Evolutionary conservation across 2,797 vertebrate species (phyloP).

Genomic region (Diceros bicornis): DNA sequence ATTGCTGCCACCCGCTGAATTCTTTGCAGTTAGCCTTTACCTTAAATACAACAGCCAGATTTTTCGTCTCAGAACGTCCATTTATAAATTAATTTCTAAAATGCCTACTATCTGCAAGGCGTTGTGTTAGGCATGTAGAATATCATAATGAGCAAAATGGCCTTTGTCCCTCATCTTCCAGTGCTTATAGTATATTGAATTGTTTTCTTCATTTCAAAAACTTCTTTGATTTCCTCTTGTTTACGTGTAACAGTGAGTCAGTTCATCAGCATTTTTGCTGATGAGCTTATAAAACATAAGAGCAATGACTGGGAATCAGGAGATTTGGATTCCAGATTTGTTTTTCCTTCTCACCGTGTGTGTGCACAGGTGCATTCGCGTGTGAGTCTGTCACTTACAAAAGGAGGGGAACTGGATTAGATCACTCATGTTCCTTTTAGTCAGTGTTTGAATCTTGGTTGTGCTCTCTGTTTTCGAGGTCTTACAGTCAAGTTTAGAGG

Average conservation of each 20-base stretch:
- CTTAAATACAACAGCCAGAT: background rate
- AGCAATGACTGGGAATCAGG: background rate
- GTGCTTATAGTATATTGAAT: background rate
- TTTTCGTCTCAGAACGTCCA: background rate
- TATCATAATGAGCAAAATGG: background rate
- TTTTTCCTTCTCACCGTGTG: background rate
- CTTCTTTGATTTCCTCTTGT: background rate
- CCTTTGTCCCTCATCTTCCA: background rate
- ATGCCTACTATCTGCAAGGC: background rate
- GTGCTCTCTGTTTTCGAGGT: background rate
- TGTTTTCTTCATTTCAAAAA: conserved; percentile 30
- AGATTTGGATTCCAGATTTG: background rate
- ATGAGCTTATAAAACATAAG: background rate
- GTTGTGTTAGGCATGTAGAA: background rate
- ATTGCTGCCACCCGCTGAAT: rapidly evolving
- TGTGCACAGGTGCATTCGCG: background rate
- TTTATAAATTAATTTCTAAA: background rate
- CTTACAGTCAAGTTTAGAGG: background rate
- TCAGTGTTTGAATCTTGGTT: background rate
- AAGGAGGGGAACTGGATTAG: background rate
- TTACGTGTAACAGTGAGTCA: background rate
- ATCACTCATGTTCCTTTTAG: background rate
- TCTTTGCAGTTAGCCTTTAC: background rate
- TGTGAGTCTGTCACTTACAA: background rate
- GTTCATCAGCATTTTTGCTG: background rate